These are phyloP conservation scores for Lepisosteus osseus DNA, from an alignment of 2,113 vertebrate genomes.

Conservation along the genomic window DNA sequence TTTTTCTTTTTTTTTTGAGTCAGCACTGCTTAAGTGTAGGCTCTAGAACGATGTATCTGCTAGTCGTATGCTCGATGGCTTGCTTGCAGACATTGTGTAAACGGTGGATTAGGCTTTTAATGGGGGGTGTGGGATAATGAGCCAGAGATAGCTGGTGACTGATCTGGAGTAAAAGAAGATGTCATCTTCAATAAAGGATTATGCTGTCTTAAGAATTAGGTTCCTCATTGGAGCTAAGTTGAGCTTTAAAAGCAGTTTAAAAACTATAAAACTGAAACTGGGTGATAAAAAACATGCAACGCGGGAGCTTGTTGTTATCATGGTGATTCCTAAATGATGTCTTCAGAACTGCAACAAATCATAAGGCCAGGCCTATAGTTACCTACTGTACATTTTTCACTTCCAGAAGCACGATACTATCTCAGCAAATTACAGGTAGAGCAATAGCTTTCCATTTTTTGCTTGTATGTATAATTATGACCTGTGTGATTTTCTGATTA, in stretches of 20 bases:
- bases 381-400: too few species aligned
- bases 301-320: too few species aligned
- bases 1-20: conserved; percentile 9
- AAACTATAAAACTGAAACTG: too few species aligned
- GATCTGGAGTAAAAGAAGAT: conserved; percentile 57
- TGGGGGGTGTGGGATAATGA: conserved; percentile 43
- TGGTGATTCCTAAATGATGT: too few species aligned
- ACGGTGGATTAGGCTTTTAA: conserved; percentile 24
- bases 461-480: too few species aligned
- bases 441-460: too few species aligned
- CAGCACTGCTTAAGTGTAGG: neutral
- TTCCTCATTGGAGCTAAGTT: neutral
- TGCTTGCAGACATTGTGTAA: conserved; percentile 21
- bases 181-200: conserved; percentile 61
- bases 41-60: conserved; percentile 8
- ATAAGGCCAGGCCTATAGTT: too few species aligned
- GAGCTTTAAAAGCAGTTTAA: neutral
- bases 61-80: neutral
- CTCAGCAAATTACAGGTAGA: too few species aligned
- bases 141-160: conserved; percentile 46
- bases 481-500: too few species aligned
- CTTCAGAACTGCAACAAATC: too few species aligned
- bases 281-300: too few species aligned
- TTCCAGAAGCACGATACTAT: too few species aligned
- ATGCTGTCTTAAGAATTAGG: conserved; percentile 4